Evolutionary conservation across 1,140 invertebrate genomes (phyloP).

Genomic region (Battus philenor): DNA sequence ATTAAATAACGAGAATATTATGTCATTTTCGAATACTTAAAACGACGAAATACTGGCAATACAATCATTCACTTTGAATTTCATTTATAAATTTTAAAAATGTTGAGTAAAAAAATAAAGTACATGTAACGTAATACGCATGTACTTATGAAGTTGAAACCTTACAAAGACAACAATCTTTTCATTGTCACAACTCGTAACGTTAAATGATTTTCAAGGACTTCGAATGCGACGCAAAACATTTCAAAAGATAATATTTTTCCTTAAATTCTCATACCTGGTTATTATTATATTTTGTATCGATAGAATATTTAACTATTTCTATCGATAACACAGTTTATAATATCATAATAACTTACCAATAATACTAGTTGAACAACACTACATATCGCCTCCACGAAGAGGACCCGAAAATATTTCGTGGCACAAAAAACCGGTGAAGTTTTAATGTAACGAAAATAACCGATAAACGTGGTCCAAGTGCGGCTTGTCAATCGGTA

Average conservation of each 20-base stretch:
- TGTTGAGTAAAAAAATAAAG: too few species aligned
- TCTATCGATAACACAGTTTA: background rate
- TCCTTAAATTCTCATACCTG: too few species aligned
- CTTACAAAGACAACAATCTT: slow-evolving; percentile 6
- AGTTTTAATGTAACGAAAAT: background rate
- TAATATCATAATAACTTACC: too few species aligned
- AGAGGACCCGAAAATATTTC: background rate
- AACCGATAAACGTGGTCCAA: slow-evolving; percentile 25
- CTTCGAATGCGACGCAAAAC: background rate
- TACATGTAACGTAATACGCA: background rate
- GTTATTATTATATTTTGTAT: too few species aligned
- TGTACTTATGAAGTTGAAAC: slow-evolving; percentile 3
- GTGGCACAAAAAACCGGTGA: slow-evolving; percentile 4
- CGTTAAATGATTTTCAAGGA: slow-evolving; percentile 8
- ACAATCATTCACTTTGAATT: too few species aligned
- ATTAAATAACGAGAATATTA: too few species aligned
- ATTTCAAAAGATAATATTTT: too few species aligned
- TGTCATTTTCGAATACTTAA: too few species aligned
- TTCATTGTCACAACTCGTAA: slow-evolving; percentile 2
- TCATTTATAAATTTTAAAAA: too few species aligned
- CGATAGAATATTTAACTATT: background rate
- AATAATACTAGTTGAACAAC: slow-evolving; percentile 20
- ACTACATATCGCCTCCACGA: slow-evolving; percentile 31
- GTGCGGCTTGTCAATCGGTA: slow-evolving; percentile 36
- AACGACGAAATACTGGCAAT: too few species aligned